Evolutionary conservation across 2,888 invertebrate genomes (phyloP), one percentile per base, ranked within the genome.

Genomic region (Orthonychiurus folsomi): DNA sequence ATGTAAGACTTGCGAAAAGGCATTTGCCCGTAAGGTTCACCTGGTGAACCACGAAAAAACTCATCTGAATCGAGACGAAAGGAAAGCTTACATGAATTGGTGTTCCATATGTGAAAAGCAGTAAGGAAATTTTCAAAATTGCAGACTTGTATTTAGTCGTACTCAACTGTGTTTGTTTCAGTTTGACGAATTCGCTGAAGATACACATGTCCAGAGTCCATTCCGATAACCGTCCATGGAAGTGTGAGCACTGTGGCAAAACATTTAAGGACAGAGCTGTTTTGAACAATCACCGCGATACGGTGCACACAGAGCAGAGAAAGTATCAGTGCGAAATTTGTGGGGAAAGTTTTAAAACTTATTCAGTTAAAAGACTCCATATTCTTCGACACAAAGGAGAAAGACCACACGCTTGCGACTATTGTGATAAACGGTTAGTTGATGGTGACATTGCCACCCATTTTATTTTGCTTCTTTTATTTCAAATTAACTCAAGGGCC

Each of bases 211-310:
- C 60, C 1, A 47, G 63, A 3, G 64, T 67, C 3, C 66, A 67
- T 59, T 64, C 62, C 1, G 62, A 63, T 3, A 61, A 63, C 12
- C 56, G 66, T 20, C 62, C 64, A 9, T 66, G 63, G 62, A 64
- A 63, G n/a, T 69, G 69, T 59, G 64, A 69, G 37, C 53, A 64
- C 47, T 69, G 69, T 24, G 37, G 52, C 18, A 66, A 66, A 26
- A 24, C 18, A 1, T 69, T 65, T 25, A 66, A 67, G 50, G 54
- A 62, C 50, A 63, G 67, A 57, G 65, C 63, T 54, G 60, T 60
- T 27, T 57, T 66, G 24, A 60, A 50, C 24, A 55, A 56, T 15
- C 66, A 66, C 54, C 48, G 60, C 3, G 48, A 56, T 2, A 57
- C 59, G 15, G 63, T 66, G 0, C 66, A 66, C 28, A 60, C 53